phyloP scores from a whole-genome alignment of 2,888 invertebrate genomes.

The Leucophora obtusa region DNA sequence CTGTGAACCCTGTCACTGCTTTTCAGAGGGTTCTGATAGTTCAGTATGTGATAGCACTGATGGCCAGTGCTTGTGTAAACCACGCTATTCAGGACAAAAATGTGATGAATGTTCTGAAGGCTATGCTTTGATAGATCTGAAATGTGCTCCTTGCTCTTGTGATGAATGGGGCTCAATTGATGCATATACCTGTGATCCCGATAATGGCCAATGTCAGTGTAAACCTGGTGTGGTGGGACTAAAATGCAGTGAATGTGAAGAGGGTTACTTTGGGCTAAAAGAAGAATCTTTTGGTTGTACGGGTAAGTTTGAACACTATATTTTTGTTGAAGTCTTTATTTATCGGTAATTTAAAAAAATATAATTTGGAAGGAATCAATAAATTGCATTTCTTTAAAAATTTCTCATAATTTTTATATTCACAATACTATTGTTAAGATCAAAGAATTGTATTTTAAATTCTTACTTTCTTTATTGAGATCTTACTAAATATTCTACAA shows the following conservation, averaged over 20 bases:
- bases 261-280: constrained; percentile 85
- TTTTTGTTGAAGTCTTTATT: too few species aligned
- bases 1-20: constrained; percentile 89
- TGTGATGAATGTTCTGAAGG: constrained; percentile 85
- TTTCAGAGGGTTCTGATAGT: constrained; percentile 85
- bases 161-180: constrained; percentile 83
- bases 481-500: too few species aligned
- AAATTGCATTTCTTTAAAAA: too few species aligned
- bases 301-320: constrained; percentile 72
- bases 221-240: constrained; percentile 88
- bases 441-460: too few species aligned
- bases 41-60: constrained; percentile 84
- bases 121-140: constrained; percentile 86
- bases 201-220: constrained; percentile 89
- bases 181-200: constrained; percentile 83
- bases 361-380: too few species aligned
- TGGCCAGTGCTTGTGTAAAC: constrained; percentile 88
- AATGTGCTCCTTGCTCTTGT: constrained; percentile 91
- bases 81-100: constrained; percentile 84
- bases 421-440: too few species aligned
- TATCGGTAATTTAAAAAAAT: too few species aligned
- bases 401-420: too few species aligned
- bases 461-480: too few species aligned
- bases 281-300: constrained; percentile 72
- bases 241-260: constrained; percentile 86